Evolutionary conservation across 2,888 invertebrate species (phyloP), one percentile per base, ranked within the genome.

Genomic region (Drosophila borealis): DNA sequence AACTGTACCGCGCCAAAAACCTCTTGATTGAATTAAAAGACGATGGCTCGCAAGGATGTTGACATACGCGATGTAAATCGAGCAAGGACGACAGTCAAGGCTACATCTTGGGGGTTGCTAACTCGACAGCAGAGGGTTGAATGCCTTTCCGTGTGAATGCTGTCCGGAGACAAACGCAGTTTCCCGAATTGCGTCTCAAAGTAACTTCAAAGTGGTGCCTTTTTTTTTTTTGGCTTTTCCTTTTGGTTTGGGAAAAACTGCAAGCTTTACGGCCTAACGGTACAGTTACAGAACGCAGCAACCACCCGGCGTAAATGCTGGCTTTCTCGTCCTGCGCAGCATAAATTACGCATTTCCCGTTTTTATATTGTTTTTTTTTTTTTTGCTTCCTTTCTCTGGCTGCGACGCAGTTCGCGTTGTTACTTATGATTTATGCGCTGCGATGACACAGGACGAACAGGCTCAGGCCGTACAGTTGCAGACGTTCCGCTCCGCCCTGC

Each of bases 371-470:
- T 25, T 25, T 25, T 21, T 21, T 17, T 6, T 8, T 44, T 21
- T 36, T 41, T 14, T 53, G 37, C 8, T 44, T 42, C 21, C 21
- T 13, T 25, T 33, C 19, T 19, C 44, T 70, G 54, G 65, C 87
- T 76, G 80, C 78, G 78, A 82, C 85, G 85, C 86, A 89, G 75
- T 88, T 84, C 49, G 70, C 70, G 67, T 72, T 89, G 80, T 74
- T 80, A 73, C 79, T 87, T 82, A 89, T 85, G 85, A 89, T 85
- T 85, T 85, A 89, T 85, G 84, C 75, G 80, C 77, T 80, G 79
- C 70, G 89, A 81, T 89, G 89, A 87, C 85, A 86, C 85, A 84
- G 73, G 71, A 77, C 64, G 69, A 50, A 29, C 56, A 50, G 56
- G 54, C 56, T 42, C 63, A 39, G 51, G 29, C 51, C 36, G 63